phyloP scores from a whole-genome alignment of 2,797 vertebrate genomes.

The Coccyzus lansbergi region DNA sequence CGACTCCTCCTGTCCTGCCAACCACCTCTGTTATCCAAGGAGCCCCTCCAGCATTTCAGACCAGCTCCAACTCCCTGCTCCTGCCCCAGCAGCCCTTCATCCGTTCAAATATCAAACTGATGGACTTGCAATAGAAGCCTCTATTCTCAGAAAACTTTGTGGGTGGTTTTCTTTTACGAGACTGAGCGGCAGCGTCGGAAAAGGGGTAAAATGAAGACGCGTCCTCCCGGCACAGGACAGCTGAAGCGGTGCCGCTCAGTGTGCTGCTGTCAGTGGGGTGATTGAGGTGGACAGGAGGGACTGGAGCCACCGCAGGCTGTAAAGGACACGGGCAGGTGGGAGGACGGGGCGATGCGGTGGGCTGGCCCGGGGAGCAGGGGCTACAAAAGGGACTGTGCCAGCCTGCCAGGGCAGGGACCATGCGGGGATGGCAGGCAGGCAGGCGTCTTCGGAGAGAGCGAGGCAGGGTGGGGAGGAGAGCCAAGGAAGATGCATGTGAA shows the following conservation, averaged over 20 bases:
- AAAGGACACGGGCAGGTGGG: slow-evolving; percentile 97
- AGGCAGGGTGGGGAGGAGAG: not conserved
- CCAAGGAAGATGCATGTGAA: rapidly evolving
- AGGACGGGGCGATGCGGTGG: slow-evolving; percentile 76
- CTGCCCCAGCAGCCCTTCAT: not conserved
- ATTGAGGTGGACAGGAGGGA: slow-evolving; percentile 97
- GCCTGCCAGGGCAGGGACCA: not conserved
- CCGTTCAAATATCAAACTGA: not conserved
- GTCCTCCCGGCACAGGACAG: slow-evolving; percentile 83
- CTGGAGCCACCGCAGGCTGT: slow-evolving; percentile 85
- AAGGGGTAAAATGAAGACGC: slow-evolving; percentile 28
- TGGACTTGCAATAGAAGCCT: not conserved
- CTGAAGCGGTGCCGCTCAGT: slow-evolving; percentile 93
- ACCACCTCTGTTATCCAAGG: not conserved
- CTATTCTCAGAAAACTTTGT: not conserved
- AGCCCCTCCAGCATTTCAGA: not conserved
- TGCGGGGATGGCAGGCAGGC: not conserved
- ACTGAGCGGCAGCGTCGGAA: not conserved
- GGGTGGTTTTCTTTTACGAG: not conserved
- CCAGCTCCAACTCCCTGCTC: not conserved
- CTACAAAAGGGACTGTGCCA: slow-evolving; percentile 62
- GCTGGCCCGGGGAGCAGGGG: slow-evolving; percentile 52
- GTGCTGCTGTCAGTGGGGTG: slow-evolving; percentile 87
- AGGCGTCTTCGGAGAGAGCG: not conserved
- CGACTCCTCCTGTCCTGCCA: not conserved